Conservation (phyloP, 2,113 vertebrate species). For the Nannobrachium achirus region DNA sequence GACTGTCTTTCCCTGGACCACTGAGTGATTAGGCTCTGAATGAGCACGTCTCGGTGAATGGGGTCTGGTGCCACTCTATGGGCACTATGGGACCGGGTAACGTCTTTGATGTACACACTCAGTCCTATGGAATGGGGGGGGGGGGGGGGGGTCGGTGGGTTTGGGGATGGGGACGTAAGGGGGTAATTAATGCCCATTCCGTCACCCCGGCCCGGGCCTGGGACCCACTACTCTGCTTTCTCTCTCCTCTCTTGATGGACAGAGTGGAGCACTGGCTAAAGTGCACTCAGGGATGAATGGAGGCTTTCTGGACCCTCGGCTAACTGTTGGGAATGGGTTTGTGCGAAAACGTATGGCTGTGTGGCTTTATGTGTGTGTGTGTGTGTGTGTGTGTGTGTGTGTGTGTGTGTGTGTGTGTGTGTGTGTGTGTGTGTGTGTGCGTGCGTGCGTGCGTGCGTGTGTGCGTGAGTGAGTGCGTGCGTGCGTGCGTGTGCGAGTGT, state of each 20-base stretch:
- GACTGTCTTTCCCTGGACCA: neutral
- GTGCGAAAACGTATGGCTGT: neutral
- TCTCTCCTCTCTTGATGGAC: constrained; percentile 54
- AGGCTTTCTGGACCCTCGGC: constrained; percentile 57
- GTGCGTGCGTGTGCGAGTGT: constrained; percentile 47
- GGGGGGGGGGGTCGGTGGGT: neutral
- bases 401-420: constrained; percentile 40
- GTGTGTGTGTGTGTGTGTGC: constrained; percentile 23
- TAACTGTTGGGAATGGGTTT: constrained; percentile 41
- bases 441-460: constrained; percentile 42
- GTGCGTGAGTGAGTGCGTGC: constrained; percentile 35
- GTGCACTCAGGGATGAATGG: constrained; percentile 63
- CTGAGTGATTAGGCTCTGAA: neutral
- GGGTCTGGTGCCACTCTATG: constrained; percentile 31
- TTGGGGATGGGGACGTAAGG: constrained; percentile 20
- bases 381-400: constrained; percentile 19
- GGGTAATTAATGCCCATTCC: constrained; percentile 62
- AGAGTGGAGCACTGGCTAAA: constrained; percentile 59
- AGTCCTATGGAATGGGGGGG: constrained; percentile 15
- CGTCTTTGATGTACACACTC: constrained; percentile 52
- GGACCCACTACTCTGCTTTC: constrained; percentile 27
- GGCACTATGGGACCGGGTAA: constrained; percentile 26
- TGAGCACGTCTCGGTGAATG: constrained; percentile 37
- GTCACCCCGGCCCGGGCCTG: constrained; percentile 19
- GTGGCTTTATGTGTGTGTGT: constrained; percentile 43